Conservation (phyloP, 2,888 invertebrate genomes). For the Clusia tigrina region DNA sequence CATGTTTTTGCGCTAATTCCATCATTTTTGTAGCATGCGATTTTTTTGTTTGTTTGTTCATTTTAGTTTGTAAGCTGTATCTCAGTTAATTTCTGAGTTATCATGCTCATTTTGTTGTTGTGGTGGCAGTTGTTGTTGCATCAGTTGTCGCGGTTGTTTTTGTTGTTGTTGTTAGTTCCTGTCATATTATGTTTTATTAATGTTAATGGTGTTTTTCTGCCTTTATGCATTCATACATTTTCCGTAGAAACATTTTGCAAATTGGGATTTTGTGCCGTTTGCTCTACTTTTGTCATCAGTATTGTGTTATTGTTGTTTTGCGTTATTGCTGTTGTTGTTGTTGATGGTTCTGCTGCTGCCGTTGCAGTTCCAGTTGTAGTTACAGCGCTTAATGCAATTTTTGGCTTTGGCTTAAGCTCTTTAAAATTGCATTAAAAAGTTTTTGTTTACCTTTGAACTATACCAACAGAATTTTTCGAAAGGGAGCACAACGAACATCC, state of each 20-base stretch:
- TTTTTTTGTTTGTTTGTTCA: constrained; percentile 24
- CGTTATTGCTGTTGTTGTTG: too few species aligned
- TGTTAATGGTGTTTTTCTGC: background rate
- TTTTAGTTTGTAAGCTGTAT: constrained; percentile 19
- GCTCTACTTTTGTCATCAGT: background rate
- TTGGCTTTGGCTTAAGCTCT: constrained; percentile 32
- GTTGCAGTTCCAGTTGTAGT: background rate
- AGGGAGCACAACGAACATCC: background rate
- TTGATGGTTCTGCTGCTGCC: background rate
- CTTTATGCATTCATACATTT: constrained; percentile 1
- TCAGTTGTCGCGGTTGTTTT: too few species aligned
- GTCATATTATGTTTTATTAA: constrained; percentile 1
- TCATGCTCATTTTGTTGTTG: constrained; percentile 23
- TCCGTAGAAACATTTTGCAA: background rate
- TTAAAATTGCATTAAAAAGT: constrained; percentile 55
- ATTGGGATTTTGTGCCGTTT: background rate
- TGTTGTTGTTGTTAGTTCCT: background rate
- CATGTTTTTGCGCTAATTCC: constrained; percentile 19
- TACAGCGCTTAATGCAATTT: background rate
- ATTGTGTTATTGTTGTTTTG: too few species aligned
- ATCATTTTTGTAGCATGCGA: constrained; percentile 22
- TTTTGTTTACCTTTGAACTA: constrained; percentile 24
- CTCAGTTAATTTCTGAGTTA: constrained; percentile 13
- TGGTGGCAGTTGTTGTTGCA: background rate
- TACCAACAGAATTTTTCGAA: background rate